Conservation (phyloP, 2,888 invertebrate genomes). For the Lepidonotus clava region DNA sequence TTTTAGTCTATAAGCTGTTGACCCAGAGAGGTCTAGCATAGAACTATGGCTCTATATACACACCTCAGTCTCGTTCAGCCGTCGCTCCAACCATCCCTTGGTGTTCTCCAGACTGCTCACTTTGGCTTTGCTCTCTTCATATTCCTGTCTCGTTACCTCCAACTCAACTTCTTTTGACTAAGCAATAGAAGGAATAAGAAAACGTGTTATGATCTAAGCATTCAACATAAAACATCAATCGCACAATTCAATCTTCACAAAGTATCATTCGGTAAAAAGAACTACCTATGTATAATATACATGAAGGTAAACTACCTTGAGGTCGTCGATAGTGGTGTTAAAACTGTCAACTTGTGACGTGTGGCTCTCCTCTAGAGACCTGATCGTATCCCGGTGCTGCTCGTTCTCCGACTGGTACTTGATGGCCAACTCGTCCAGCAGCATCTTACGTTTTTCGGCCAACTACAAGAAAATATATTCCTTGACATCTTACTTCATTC, state of each 20-base stretch:
- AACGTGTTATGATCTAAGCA: too few relatives aligned
- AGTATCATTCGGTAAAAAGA: too few relatives aligned
- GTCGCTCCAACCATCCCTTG: conserved; percentile 76
- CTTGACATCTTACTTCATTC: too few relatives aligned
- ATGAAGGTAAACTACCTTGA: conserved; percentile 33
- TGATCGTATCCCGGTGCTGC: conserved; percentile 75
- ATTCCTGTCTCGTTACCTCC: conserved; percentile 58
- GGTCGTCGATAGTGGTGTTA: conserved; percentile 70
- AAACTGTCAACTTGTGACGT: conserved; percentile 70
- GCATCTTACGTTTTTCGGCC: conserved; percentile 81
- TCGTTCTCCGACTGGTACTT: conserved; percentile 80
- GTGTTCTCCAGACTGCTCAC: conserved; percentile 65
- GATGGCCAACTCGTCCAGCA: conserved; percentile 81
- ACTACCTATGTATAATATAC: too few relatives aligned
- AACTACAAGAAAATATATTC: conserved; percentile 71
- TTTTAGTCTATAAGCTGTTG: too few relatives aligned
- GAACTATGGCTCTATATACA: too few relatives aligned
- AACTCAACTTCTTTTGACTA: conserved; percentile 67
- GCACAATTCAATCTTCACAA: too few relatives aligned
- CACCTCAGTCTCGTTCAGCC: conserved; percentile 75
- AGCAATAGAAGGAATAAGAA: too few relatives aligned
- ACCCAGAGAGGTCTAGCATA: too few relatives aligned
- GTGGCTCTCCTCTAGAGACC: conserved; percentile 72
- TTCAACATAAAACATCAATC: too few relatives aligned
- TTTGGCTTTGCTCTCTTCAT: conserved; percentile 70